A percentile compares a stretch with the other conserved stretches of the same genome.
phyloP scores from a whole-genome alignment of 2,797 vertebrate genomes.

The Ispidina picta region DNA sequence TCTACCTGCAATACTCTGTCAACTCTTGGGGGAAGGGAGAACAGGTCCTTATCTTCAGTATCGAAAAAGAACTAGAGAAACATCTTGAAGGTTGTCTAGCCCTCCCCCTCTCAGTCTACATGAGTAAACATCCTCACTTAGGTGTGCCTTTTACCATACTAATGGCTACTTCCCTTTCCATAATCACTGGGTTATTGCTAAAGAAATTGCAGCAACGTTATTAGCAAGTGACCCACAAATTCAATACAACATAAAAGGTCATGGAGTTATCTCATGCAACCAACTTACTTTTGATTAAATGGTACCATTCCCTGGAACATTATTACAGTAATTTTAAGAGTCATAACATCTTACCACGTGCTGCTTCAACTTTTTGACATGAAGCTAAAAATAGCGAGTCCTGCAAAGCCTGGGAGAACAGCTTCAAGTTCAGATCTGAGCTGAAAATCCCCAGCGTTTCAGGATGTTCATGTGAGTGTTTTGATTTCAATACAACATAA shows the following conservation, averaged over 20 bases:
- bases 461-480: not conserved
- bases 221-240: constrained; percentile 49
- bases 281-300: constrained; percentile 53
- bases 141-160: constrained; percentile 63
- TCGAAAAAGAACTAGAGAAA: constrained; percentile 12
- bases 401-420: constrained; percentile 59
- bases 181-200: constrained; percentile 54
- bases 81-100: not conserved
- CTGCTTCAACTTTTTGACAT: constrained; percentile 59
- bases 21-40: not conserved
- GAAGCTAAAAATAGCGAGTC: constrained; percentile 49
- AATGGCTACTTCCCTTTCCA: constrained; percentile 61
- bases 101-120: constrained; percentile 3
- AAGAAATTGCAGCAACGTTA: constrained; percentile 29
- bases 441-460: constrained; percentile 52
- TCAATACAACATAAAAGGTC: constrained; percentile 13
- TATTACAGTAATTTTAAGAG: constrained; percentile 63
- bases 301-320: constrained; percentile 47
- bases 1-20: not conserved
- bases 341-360: constrained; percentile 65
- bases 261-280: not conserved
- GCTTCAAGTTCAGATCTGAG: constrained; percentile 44
- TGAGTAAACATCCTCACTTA: constrained; percentile 43
- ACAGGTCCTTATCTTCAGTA: not conserved
- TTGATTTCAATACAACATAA: constrained; percentile 36